Evolutionary conservation across 2,113 vertebrate genomes (phyloP).

Genomic region (Rhabdomys dilectus): DNA sequence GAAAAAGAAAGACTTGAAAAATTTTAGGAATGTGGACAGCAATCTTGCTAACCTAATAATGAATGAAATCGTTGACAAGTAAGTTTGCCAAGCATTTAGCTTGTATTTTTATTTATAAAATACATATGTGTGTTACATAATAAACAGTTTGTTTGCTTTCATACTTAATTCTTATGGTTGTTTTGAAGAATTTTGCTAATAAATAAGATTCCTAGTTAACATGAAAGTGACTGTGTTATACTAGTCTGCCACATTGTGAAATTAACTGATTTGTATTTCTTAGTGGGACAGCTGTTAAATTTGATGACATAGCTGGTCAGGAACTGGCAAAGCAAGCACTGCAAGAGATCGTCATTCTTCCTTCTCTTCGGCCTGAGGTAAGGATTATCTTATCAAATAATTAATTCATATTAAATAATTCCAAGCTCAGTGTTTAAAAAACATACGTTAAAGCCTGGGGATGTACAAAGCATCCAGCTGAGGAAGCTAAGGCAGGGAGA

Average conservation of each 20-base stretch:
- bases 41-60: conserved; percentile 96
- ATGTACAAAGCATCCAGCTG: not conserved
- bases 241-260: conserved; percentile 47
- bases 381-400: conserved; percentile 60
- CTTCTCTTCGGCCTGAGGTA: conserved; percentile 97
- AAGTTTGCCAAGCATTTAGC: conserved; percentile 77
- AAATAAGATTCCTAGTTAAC: conserved; percentile 72
- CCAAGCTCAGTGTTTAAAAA: not conserved
- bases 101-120: conserved; percentile 43
- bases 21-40: conserved; percentile 98
- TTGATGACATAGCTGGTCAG: conserved; percentile 97
- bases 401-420: conserved; percentile 1
- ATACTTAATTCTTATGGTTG: conserved; percentile 37
- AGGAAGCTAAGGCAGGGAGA: too few relatives aligned
- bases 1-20: conserved; percentile 93
- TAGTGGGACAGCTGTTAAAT: conserved; percentile 93
- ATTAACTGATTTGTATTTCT: conserved; percentile 85
- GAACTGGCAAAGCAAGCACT: conserved; percentile 97
- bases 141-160: conserved; percentile 47
- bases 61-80: conserved; percentile 98
- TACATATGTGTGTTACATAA: not conserved
- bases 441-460: not conserved
- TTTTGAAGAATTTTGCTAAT: not conserved
- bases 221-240: conserved; percentile 72
- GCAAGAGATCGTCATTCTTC: conserved; percentile 99